Conservation (phyloP, 37 sponge, comb jelly and placozoan genomes). For the Beroe forskalii region DNA sequence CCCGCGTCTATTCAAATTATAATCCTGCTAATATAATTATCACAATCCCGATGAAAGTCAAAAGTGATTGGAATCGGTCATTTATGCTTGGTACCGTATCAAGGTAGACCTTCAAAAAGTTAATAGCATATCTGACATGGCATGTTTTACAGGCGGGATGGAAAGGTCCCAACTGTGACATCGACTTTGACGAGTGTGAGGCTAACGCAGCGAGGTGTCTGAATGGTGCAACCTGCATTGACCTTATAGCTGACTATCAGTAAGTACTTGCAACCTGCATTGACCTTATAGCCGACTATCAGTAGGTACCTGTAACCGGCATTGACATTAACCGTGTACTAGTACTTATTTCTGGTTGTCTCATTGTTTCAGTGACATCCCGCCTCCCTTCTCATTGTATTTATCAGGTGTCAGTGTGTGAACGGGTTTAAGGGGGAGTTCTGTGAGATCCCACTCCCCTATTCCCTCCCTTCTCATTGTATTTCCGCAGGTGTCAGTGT, state of each 20-base stretch:
- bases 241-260: constrained; percentile 43
- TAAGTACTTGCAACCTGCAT: not conserved
- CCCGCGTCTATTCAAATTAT: no score
- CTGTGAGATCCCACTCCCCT: not conserved
- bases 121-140: not conserved
- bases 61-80: no score
- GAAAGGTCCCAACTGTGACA: constrained; percentile 22
- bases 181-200: constrained; percentile 20
- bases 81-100: no score
- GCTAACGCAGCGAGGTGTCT: not conserved
- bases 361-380: no score
- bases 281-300: constrained; percentile 31
- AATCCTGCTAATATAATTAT: no score
- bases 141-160: constrained; percentile 10
- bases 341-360: no score
- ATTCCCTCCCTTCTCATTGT: not conserved
- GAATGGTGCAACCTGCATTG: constrained; percentile 1
- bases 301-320: not conserved
- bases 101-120: no score
- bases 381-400: no score
- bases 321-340: constrained; percentile 22
- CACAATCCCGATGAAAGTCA: no score
- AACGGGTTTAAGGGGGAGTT: not conserved
- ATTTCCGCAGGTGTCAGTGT: constrained; percentile 45
- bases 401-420: constrained; percentile 37